phyloP scores from a whole-genome alignment of 2,888 invertebrate species.

The Plagiodera versicolora region DNA sequence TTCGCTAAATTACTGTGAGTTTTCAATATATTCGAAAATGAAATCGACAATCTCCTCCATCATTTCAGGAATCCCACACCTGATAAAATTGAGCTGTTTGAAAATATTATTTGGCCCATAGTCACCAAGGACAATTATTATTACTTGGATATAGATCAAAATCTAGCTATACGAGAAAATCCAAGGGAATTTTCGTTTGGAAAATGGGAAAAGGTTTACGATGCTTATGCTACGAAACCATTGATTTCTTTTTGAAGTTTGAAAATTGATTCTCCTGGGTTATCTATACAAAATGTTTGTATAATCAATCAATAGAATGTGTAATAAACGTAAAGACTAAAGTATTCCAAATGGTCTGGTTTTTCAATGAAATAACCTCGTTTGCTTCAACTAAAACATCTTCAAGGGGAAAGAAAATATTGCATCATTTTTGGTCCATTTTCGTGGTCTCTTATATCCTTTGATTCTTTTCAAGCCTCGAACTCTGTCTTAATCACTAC shows the following conservation, averaged over 20 bases:
- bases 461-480: no score
- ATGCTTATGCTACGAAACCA: slow-evolving; percentile 17
- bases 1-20: slow-evolving; percentile 30
- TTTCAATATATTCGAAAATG: neutral
- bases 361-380: no score
- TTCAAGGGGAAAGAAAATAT: no score
- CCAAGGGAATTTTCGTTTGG: slow-evolving; percentile 20
- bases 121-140: slow-evolving; percentile 9
- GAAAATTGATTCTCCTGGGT: no score
- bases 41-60: neutral
- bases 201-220: slow-evolving; percentile 21
- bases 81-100: slow-evolving; percentile 27
- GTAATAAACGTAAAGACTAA: no score
- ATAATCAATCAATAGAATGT: no score
- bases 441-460: no score
- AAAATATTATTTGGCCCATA: slow-evolving; percentile 30
- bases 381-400: no score
- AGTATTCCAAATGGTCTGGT: no score
- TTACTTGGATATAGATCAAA: slow-evolving; percentile 22
- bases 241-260: slow-evolving; percentile 7
- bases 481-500: slow-evolving; percentile 15
- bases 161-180: slow-evolving; percentile 15
- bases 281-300: no score
- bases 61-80: slow-evolving; percentile 35
- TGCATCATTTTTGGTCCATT: no score